Conservation (phyloP, 2,888 invertebrate species). For the Athalia circularis region DNA sequence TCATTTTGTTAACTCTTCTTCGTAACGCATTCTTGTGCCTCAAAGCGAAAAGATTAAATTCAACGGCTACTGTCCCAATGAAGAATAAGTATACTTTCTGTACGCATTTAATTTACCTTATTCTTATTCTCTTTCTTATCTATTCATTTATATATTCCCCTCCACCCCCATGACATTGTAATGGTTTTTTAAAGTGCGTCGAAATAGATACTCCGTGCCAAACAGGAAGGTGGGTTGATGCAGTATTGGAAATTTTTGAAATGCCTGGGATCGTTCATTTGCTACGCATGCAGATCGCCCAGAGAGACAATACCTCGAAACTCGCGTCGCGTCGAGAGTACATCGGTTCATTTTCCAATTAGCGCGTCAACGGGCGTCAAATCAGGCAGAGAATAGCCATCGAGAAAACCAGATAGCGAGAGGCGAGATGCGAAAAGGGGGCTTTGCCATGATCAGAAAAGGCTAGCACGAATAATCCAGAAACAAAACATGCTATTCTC, state of each 20-base stretch:
- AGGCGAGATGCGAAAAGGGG: conserved; percentile 40
- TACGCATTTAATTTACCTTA: no score
- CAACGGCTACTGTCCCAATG: no score
- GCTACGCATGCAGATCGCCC: not conserved
- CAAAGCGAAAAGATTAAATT: no score
- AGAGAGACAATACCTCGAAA: not conserved
- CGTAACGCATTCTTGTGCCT: no score
- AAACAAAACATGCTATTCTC: conserved; percentile 53
- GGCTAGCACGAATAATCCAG: conserved; percentile 33
- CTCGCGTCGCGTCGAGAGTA: not conserved
- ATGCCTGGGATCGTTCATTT: conserved; percentile 28
- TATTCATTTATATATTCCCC: no score
- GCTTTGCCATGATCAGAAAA: conserved; percentile 39
- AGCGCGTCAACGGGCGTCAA: conserved; percentile 49
- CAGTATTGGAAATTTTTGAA: not conserved
- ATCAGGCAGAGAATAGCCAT: conserved; percentile 55
- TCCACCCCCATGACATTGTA: no score
- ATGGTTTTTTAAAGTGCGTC: no score
- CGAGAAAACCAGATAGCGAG: conserved; percentile 41
- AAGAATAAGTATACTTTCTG: no score
- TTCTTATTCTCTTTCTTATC: no score
- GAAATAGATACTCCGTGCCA: no score
- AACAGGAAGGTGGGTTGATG: no score
- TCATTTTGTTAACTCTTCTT: no score
- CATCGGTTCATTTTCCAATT: conserved; percentile 58